Evolutionary conservation across 2,797 vertebrate species (phyloP), one percentile per base, ranked within the genome.

Genomic region (Enteromius anoplus): DNA sequence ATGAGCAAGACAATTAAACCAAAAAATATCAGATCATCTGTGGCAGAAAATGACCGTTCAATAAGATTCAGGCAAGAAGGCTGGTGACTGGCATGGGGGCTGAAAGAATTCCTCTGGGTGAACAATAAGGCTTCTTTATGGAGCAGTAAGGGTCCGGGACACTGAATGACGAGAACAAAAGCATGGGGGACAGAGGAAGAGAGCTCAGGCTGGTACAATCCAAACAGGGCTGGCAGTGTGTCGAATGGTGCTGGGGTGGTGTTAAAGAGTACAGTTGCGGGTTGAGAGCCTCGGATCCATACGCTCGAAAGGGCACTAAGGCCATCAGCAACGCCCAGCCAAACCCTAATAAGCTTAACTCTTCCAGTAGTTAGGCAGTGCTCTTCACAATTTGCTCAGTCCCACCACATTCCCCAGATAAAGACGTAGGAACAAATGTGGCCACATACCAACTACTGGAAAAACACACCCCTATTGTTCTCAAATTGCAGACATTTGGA

Each of bases 211-310:
- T 87, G 87, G 87, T 82, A 88, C 87, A 69, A 77, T 71, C 15
- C 49, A 64, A 82, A 88, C 86, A 88, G 84, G 70, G 85, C 76
- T n/a, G 71, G 51, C 85, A 82, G 85, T 88, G 87, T 85, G 34
- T 84, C 1, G 64, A 42, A 26, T 45, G 21, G n/a, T 60, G 68
- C n/a, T 77, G 37, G 42, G 70, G 55, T 32, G 60, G 21, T 19
- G n/a, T 29, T 55, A 37, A 40, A 21, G 58, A 21, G 42, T 45
- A 45, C 0, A 3, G 23, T 26, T 77, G 81, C 40, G 29, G 81
- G 81, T 83, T 60, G 75, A 70, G 40, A 62, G 66, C 10, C 34
- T 42, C 19, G 2, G 5, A 71, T 17, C 23, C 29, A 37, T 62
- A 3, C 53, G n/a, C 29, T 55, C 11, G 19, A 80, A 71, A 81